These are phyloP conservation scores for Misgurnus anguillicaudatus DNA, from an alignment of 2,113 vertebrate genomes.

Conservation along the genomic window DNA sequence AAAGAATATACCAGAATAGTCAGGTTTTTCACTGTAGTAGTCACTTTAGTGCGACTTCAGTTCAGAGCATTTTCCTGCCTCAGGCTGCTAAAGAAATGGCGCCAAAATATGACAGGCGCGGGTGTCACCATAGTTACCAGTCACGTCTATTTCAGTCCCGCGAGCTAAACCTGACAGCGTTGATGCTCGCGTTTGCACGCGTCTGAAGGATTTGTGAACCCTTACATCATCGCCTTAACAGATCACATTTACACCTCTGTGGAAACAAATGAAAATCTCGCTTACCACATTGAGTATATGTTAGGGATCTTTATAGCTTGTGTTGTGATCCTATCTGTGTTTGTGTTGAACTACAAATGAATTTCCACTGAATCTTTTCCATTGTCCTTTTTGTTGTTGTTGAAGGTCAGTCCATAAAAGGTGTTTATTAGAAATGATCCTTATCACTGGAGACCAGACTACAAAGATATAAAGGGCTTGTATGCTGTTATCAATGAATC, in stretches of 20 bases:
- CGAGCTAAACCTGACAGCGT: constrained; percentile 13
- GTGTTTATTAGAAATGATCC: constrained; percentile 8
- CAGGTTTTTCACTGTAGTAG: constrained; percentile 1
- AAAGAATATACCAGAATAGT: constrained; percentile 25
- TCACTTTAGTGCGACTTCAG: constrained; percentile 2
- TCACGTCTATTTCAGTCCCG: constrained; percentile 49
- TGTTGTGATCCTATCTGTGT: too few relatives aligned
- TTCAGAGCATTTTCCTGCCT: constrained; percentile 9
- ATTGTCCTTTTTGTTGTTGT: constrained; percentile 2
- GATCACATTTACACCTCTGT: constrained; percentile 2
- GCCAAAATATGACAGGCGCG: constrained; percentile 37
- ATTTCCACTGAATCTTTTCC: neutral
- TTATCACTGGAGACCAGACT: constrained; percentile 3
- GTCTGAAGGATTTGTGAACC: neutral
- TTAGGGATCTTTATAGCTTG: neutral
- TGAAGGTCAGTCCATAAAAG: constrained; percentile 27
- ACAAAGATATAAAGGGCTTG: neutral
- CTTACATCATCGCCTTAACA: constrained; percentile 9
- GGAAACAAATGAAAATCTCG: neutral
- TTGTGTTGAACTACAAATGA: constrained; percentile 22
- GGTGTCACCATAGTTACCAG: constrained; percentile 58
- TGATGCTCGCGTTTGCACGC: neutral
- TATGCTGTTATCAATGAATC: neutral
- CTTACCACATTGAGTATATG: neutral
- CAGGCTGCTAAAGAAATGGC: constrained; percentile 40